A percentile compares a stretch with the other conserved stretches of the same genome.
These are phyloP conservation scores for Eupeodes latifasciatus DNA, from an alignment of 2,888 invertebrate genomes.

Conservation along the genomic window DNA sequence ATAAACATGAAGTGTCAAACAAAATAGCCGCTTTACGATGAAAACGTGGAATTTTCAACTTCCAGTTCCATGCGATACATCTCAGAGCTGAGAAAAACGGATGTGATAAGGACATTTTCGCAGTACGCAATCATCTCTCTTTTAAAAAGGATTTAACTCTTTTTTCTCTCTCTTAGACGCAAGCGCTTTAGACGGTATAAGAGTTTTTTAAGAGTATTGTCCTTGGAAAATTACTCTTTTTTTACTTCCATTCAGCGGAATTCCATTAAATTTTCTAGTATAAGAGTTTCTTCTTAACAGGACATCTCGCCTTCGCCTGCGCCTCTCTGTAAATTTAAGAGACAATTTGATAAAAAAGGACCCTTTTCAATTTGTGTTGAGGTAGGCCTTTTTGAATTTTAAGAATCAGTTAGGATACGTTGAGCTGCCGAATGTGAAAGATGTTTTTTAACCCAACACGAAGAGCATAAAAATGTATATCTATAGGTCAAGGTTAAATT, in stretches of 20 bases:
- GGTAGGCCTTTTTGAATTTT: slow-evolving; percentile 53
- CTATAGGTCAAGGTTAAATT: slow-evolving; percentile 52
- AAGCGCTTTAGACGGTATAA: slow-evolving; percentile 37
- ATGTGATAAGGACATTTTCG: slow-evolving; percentile 16
- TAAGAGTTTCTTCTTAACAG: neutral
- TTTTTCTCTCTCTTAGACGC: neutral
- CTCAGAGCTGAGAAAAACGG: neutral
- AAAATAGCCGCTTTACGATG: slow-evolving; percentile 51
- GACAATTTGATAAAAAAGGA: neutral
- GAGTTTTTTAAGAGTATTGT: slow-evolving; percentile 17
- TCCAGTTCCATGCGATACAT: slow-evolving; percentile 9
- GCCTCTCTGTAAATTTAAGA: too few species aligned
- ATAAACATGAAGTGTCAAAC: slow-evolving; percentile 55
- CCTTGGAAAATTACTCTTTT: slow-evolving; percentile 41
- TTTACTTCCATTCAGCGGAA: slow-evolving; percentile 62
- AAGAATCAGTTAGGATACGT: slow-evolving; percentile 34
- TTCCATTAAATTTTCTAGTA: slow-evolving; percentile 39
- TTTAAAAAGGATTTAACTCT: neutral
- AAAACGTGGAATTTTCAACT: slow-evolving; percentile 58
- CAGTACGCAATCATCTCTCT: neutral
- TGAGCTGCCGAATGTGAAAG: slow-evolving; percentile 23
- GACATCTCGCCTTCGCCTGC: too few species aligned
- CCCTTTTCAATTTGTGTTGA: slow-evolving; percentile 55
- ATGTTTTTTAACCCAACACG: slow-evolving; percentile 7
- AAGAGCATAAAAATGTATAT: slow-evolving; percentile 14